Evolutionary conservation across 2,113 vertebrate species (phyloP).

Genomic region (Pandion haliaetus): DNA sequence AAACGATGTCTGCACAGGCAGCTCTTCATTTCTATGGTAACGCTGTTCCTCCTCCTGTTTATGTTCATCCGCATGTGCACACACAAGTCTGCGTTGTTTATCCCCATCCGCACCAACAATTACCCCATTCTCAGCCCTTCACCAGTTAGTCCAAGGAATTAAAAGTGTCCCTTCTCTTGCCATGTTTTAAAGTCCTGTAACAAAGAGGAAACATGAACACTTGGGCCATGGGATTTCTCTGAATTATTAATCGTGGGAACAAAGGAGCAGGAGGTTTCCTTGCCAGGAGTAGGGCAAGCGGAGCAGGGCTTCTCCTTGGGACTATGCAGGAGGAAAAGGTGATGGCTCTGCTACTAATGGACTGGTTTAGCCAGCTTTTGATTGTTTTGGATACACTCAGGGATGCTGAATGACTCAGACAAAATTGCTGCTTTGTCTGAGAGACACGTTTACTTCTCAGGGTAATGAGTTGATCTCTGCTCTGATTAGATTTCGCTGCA

Average conservation of each 20-base stretch:
- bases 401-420: constrained; percentile 67
- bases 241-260: not conserved
- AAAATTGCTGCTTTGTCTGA: constrained; percentile 70
- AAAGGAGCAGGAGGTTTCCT: not conserved
- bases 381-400: constrained; percentile 60
- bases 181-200: not conserved
- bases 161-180: not conserved
- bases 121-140: not conserved
- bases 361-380: constrained; percentile 61
- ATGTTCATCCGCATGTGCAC: not conserved
- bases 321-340: constrained; percentile 10
- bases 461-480: constrained; percentile 48
- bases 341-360: constrained; percentile 57
- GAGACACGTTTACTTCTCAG: constrained; percentile 62
- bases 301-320: not conserved
- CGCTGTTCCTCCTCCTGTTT: not conserved
- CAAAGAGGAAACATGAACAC: not conserved
- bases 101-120: not conserved
- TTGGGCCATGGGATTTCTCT: not conserved
- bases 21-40: constrained; percentile 64
- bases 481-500: constrained; percentile 59
- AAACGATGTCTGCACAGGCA: not conserved
- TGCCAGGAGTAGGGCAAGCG: not conserved
- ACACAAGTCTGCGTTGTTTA: not conserved
- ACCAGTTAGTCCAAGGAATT: not conserved